A percentile compares a stretch with the other conserved stretches of the same genome.
These are phyloP conservation scores for Cylloceria caligata DNA, from an alignment of 2,888 invertebrate genomes.

Conservation along the genomic window DNA sequence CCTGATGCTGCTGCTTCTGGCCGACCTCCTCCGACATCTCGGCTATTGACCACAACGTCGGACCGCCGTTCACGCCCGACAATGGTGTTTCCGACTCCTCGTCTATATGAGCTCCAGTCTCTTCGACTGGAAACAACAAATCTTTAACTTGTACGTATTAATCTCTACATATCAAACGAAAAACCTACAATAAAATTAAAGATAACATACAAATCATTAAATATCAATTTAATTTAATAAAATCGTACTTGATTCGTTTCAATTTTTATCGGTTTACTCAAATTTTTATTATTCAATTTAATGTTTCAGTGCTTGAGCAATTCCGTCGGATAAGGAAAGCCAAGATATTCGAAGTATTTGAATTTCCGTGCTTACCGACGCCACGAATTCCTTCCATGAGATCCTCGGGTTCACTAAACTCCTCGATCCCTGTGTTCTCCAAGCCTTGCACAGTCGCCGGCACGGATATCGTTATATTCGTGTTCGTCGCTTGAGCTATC, in stretches of 20 bases:
- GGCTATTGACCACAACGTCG: slow-evolving; percentile 80
- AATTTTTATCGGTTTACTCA: neutral
- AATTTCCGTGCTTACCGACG: slow-evolving; percentile 86
- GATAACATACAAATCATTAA: neutral
- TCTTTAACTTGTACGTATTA: slow-evolving; percentile 36
- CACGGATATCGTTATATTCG: slow-evolving; percentile 79
- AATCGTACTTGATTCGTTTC: neutral
- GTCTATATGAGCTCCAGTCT: slow-evolving; percentile 83
- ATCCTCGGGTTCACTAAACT: slow-evolving; percentile 95
- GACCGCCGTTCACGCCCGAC: slow-evolving; percentile 74
- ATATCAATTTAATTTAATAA: slow-evolving; percentile 2
- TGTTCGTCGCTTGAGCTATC: slow-evolving; percentile 81
- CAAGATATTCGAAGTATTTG: neutral
- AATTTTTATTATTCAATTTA: neutral
- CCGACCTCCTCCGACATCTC: slow-evolving; percentile 67
- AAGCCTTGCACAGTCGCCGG: slow-evolving; percentile 75
- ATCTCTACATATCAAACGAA: slow-evolving; percentile 23
- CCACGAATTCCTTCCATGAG: slow-evolving; percentile 94
- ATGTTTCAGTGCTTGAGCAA: neutral
- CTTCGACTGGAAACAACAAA: slow-evolving; percentile 77
- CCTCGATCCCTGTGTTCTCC: slow-evolving; percentile 88
- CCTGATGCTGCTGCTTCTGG: slow-evolving; percentile 31
- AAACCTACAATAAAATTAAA: slow-evolving; percentile 15
- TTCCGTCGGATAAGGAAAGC: neutral
- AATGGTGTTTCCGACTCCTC: slow-evolving; percentile 81